These are phyloP conservation scores for Tapirus terrestris DNA, from an alignment of 2,113 vertebrate species.

Conservation along the genomic window DNA sequence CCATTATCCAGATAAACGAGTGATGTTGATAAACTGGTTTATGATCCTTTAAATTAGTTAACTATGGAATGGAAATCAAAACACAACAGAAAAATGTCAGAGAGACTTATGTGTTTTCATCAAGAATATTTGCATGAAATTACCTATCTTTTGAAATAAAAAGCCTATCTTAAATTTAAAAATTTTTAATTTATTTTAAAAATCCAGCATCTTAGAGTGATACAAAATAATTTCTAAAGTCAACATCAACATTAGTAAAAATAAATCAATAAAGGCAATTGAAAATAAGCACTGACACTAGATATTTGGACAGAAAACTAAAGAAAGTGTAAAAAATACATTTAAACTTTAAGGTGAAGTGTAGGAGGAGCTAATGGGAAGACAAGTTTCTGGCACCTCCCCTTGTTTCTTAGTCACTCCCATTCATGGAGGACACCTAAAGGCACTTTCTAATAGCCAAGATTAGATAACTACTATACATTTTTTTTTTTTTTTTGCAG, in stretches of 20 bases:
- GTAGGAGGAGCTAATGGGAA: neutral
- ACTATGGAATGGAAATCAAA: constrained; percentile 10
- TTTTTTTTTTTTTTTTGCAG: neutral
- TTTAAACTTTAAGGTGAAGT: neutral
- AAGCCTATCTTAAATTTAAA: neutral
- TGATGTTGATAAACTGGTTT: neutral
- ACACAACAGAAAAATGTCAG: neutral
- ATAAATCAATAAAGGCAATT: neutral
- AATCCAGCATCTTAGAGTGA: neutral
- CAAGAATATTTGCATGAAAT: neutral
- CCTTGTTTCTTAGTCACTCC: neutral
- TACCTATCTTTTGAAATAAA: neutral
- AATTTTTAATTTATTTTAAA: neutral
- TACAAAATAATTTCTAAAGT: constrained; percentile 21
- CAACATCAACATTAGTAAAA: neutral
- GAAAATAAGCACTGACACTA: neutral
- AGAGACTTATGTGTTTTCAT: neutral
- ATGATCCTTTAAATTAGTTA: neutral
- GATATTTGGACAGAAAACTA: neutral
- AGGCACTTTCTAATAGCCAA: neutral
- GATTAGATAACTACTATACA: neutral
- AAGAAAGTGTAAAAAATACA: neutral
- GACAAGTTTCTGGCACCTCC: too few relatives aligned
- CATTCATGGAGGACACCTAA: neutral
- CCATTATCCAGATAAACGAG: neutral